Evolutionary conservation across 2,113 vertebrate genomes (phyloP).

Genomic region (Camelus dromedarius): DNA sequence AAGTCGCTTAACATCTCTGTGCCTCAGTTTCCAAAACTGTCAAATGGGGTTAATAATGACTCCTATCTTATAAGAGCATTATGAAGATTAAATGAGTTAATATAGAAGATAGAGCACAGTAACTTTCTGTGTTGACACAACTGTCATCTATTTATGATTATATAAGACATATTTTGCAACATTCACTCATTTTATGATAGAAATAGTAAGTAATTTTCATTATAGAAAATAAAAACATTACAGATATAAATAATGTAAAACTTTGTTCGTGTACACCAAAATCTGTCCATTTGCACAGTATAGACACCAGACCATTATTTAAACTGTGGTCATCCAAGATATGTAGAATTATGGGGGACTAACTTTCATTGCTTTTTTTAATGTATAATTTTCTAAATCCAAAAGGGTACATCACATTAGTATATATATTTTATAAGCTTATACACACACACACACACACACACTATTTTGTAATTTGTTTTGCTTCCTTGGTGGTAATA

Average conservation of each 20-base stretch:
- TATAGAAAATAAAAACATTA: slow-evolving; percentile 44
- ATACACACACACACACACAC: too few relatives aligned
- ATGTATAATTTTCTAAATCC: slow-evolving; percentile 31
- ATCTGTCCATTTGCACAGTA: background rate
- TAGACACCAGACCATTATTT: background rate
- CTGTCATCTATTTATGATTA: background rate
- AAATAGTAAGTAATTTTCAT: slow-evolving; percentile 10
- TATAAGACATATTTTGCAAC: background rate
- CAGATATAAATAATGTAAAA: slow-evolving; percentile 38
- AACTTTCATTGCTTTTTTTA: background rate
- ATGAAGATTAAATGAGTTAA: slow-evolving; percentile 1
- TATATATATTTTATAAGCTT: background rate
- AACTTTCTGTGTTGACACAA: background rate
- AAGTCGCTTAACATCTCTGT: background rate
- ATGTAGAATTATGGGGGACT: background rate
- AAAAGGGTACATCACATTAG: background rate
- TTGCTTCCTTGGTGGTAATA: background rate
- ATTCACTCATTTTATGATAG: background rate
- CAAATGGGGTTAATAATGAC: background rate
- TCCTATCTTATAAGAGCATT: background rate
- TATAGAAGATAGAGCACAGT: background rate
- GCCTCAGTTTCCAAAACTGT: background rate
- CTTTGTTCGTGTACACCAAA: background rate
- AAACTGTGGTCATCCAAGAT: background rate
- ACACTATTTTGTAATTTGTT: background rate